A percentile compares a stretch with the other conserved stretches of the same genome.
Conservation (phyloP, 2,797 vertebrate species). For the Danio albolineatus region DNA sequence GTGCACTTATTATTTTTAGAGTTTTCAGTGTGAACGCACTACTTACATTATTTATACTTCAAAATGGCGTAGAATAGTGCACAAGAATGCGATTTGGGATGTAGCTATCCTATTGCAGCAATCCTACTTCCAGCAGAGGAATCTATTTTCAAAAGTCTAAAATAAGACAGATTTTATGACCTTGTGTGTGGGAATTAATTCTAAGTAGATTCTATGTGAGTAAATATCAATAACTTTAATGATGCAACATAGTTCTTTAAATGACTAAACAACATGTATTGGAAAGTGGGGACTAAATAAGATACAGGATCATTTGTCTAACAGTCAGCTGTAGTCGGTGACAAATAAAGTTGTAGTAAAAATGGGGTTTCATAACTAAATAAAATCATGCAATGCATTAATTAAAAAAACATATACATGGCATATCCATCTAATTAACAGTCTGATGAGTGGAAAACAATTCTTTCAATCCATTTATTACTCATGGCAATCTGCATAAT, state of each 20-base stretch:
- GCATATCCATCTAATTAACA: constrained; percentile 24
- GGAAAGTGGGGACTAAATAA: not conserved
- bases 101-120: no score
- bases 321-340: constrained; percentile 42
- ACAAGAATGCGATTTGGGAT: no score
- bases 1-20: no score
- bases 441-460: constrained; percentile 17
- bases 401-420: not conserved
- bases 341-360: constrained; percentile 41
- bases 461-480: constrained; percentile 56
- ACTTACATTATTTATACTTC: no score
- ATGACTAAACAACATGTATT: not conserved
- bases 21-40: no score
- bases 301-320: not conserved
- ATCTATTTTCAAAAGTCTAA: not conserved
- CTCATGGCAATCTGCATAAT: constrained; percentile 56
- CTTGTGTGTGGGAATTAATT: not conserved
- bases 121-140: not conserved
- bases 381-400: not conserved
- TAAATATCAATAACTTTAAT: not conserved
- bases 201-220: not conserved
- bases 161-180: not conserved
- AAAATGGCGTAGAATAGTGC: no score
- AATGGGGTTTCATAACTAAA: not conserved
- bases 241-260: not conserved